Evolutionary conservation across 1,140 invertebrate species (phyloP).

Genomic region (Trichomalopsis sarcophagae): DNA sequence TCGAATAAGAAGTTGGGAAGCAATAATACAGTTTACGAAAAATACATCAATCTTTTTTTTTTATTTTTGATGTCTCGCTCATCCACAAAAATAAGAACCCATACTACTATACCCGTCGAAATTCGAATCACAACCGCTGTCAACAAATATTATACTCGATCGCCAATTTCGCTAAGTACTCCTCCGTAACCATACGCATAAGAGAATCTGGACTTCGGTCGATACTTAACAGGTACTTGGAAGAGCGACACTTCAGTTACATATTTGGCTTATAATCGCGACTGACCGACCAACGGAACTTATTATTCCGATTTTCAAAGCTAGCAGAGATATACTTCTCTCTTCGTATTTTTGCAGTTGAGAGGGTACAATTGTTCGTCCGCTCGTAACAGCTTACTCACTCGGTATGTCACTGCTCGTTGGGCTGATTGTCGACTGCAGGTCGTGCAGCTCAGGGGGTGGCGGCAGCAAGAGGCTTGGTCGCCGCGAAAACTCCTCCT

Average conservation of each 20-base stretch:
- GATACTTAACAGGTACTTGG: not conserved
- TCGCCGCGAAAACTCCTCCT: constrained; percentile 64
- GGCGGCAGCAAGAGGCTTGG: constrained; percentile 64
- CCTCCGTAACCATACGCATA: not conserved
- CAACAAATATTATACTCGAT: not conserved
- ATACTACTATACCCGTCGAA: no score
- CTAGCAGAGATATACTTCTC: not conserved
- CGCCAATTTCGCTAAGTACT: constrained; percentile 9
- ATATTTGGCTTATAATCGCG: not conserved
- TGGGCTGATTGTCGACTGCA: constrained; percentile 61
- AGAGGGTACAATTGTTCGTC: not conserved
- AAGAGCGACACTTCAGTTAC: not conserved
- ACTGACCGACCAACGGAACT: not conserved
- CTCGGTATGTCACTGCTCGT: constrained; percentile 66
- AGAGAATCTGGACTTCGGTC: not conserved
- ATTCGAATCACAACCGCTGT: no score
- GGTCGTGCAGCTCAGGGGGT: constrained; percentile 59
- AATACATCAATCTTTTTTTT: not conserved
- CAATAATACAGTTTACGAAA: not conserved
- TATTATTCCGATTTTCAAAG: not conserved
- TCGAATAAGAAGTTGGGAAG: not conserved
- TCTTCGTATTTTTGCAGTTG: not conserved
- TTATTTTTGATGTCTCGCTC: not conserved
- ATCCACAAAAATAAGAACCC: not conserved
- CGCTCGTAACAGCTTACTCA: constrained; percentile 56